Base-by-base conservation (phyloP, 2,113 vertebrate genomes). In the Collichthys lucidus region DNA sequence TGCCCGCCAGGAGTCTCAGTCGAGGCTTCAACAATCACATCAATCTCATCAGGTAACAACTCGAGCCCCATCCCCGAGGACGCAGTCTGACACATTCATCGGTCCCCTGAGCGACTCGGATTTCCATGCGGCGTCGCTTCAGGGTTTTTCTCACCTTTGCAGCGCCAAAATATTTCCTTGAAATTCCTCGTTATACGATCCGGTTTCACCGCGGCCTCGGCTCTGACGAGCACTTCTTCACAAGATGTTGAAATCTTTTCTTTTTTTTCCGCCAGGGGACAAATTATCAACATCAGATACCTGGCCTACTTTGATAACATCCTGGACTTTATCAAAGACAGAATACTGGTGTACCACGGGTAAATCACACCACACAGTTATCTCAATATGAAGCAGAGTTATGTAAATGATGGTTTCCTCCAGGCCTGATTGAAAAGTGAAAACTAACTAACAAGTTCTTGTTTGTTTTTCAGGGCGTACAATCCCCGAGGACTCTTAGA, bases 11-110 rank as follows among this genome's bases (percentile, higher is more conserved):
- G 75, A 99, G 97, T 73, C 96, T 99, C 20, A 98, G 97, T 83
- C 95, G 98, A 91, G 98, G 98, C 59, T 99, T 99, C 84, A 99
- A 99, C 94, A 99, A 99, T 88, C 98, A 99, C 84, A 99, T 99
- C 91, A 99, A 99, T 73, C 94, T 99, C 68, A 98, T 99, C 93
- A 97, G 98, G 97, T 98, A 84, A 53, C 53, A 11, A 3, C 12
- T 10, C 5, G 17, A 29, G 35, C 35, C 8, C 35, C 44, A 0
- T 14, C 14, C 22, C 40, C 0, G 0, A 46, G 24, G 35, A 46
- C 3, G 0, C 29, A 3, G 20, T 35, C 47, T 20, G 42, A 16
- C 12, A 3, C 78, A 15, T 17, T 52, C 50, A 16, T 3, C 0
- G 24, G 26, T 31, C 65, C 22, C 14, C 1, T 1, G 35, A n/a